Conservation (phyloP, 2,113 vertebrate species). For the Dendrocopos noguchii region DNA sequence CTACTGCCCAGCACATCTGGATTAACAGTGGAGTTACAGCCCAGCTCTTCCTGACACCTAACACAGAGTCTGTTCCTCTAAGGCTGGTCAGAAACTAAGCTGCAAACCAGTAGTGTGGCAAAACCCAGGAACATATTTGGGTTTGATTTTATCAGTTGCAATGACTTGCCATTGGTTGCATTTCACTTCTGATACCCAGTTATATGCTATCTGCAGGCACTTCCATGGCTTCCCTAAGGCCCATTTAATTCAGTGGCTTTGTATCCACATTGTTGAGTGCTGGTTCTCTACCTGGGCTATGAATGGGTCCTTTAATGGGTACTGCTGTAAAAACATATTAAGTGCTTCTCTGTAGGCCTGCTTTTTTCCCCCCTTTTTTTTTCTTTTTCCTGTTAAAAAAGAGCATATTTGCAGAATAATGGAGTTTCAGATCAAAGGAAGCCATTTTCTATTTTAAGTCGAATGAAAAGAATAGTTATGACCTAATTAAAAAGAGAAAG, state of each 20-base stretch:
- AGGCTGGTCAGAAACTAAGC: background rate
- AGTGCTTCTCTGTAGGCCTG: background rate
- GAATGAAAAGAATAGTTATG: background rate
- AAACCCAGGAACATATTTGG: background rate
- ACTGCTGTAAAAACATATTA: constrained; percentile 37
- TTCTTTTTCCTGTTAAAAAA: background rate
- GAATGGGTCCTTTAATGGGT: background rate
- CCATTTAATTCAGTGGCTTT: background rate
- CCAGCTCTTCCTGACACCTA: background rate
- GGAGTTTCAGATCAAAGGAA: background rate
- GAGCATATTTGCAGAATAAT: background rate
- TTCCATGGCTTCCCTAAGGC: background rate
- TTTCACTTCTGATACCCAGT: background rate
- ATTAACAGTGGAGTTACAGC: background rate
- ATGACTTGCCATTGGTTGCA: background rate
- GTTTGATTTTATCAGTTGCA: background rate
- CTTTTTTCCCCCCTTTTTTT: background rate
- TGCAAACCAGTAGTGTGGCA: background rate
- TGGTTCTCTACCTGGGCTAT: background rate
- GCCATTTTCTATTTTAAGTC: background rate
- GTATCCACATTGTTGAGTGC: background rate
- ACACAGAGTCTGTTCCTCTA: background rate
- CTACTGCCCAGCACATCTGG: background rate
- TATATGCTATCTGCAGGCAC: background rate
- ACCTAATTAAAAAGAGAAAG: background rate